Conservation (phyloP, 1,140 invertebrate genomes). For the Ceratosolen solmsi region DNA sequence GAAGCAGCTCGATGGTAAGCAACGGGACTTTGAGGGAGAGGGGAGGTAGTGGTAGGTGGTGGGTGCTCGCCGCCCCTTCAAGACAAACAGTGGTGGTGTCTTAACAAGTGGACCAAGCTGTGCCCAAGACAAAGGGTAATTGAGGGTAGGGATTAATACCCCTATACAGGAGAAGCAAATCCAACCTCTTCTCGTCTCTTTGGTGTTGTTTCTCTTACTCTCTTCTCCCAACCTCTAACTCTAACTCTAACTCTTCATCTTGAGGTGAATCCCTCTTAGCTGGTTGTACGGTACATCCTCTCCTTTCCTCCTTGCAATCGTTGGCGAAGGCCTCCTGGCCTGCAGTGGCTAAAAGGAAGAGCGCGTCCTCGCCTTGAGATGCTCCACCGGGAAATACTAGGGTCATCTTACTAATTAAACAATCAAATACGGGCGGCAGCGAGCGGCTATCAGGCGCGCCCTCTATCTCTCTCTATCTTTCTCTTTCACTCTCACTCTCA, state of each 20-base stretch:
- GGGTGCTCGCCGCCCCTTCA: conserved; percentile 62
- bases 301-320: background rate
- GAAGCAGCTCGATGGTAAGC: background rate
- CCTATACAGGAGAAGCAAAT: conserved; percentile 73
- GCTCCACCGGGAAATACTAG: conserved; percentile 61
- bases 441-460: conserved; percentile 35
- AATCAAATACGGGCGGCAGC: conserved; percentile 72
- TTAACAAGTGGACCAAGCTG: conserved; percentile 75
- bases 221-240: conserved; percentile 26
- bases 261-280: conserved; percentile 11
- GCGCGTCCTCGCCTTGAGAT: conserved; percentile 59
- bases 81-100: conserved; percentile 75
- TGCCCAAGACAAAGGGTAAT: conserved; percentile 75
- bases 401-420: conserved; percentile 75
- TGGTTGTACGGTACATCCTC: background rate
- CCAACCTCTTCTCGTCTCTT: conserved; percentile 50
- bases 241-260: conserved; percentile 22
- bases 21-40: background rate
- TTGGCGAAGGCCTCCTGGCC: background rate
- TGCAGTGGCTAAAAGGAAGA: conserved; percentile 25
- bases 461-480: background rate
- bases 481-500: background rate
- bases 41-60: background rate
- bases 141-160: conserved; percentile 75
- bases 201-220: conserved; percentile 21